phyloP scores from a whole-genome alignment of 2,113 vertebrate genomes.

The Poeciliopsis occidentalis region DNA sequence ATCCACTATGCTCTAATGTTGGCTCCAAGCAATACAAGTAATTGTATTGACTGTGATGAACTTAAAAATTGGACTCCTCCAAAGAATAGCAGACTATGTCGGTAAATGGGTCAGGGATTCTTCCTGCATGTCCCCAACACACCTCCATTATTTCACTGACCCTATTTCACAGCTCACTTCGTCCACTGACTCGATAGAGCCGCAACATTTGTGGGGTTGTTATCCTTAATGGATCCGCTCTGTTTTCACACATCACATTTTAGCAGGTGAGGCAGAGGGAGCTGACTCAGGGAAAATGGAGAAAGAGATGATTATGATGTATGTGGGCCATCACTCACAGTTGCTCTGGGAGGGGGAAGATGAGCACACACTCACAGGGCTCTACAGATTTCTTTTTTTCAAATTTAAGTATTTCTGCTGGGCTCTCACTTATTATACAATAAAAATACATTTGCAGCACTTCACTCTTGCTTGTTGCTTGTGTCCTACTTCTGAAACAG shows the following conservation, averaged over 20 bases:
- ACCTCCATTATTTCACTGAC: constrained; percentile 33
- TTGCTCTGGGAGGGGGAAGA: constrained; percentile 17
- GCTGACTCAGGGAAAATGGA: constrained; percentile 29
- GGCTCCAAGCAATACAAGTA: neutral
- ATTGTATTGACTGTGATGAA: constrained; percentile 4
- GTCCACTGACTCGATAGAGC: constrained; percentile 18
- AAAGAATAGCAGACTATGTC: constrained; percentile 8
- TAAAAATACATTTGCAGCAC: neutral
- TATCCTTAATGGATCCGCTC: constrained; percentile 39
- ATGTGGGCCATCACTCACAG: constrained; percentile 42
- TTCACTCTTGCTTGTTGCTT: neutral
- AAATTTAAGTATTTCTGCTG: constrained; percentile 27
- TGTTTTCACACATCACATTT: constrained; percentile 17
- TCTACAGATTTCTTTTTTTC: constrained; percentile 11
- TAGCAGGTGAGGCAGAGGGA: constrained; percentile 30
- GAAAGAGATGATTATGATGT: constrained; percentile 35
- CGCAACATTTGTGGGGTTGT: constrained; percentile 34
- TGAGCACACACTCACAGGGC: neutral
- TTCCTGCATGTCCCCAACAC: constrained; percentile 17
- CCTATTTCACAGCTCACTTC: constrained; percentile 42
- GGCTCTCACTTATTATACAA: constrained; percentile 3
- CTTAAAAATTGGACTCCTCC: neutral
- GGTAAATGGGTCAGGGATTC: constrained; percentile 36
- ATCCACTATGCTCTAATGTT: neutral
- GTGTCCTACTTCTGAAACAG: neutral